Conservation (phyloP, 1,140 invertebrate species). For the Musca domestica region DNA sequence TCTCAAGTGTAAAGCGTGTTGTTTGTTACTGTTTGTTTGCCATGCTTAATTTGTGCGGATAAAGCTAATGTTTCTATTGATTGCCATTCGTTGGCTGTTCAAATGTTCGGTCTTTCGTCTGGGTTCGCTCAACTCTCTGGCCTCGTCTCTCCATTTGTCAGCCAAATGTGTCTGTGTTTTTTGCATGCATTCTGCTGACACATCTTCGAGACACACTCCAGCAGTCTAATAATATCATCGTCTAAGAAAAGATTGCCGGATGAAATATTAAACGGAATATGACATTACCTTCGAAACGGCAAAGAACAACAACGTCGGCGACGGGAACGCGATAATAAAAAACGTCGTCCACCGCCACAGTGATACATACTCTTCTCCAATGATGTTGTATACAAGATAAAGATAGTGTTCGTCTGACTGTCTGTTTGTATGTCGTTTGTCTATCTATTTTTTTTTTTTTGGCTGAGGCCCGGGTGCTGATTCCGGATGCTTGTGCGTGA, state of each 20-base stretch:
- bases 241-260: slow-evolving; percentile 13
- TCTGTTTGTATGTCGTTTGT: no score
- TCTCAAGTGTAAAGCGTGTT: no score
- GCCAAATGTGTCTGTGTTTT: no score
- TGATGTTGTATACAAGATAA: no score
- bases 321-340: no score
- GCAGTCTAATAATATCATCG: slow-evolving; percentile 18
- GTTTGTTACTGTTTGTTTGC: neutral
- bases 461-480: no score
- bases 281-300: slow-evolving; percentile 2
- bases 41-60: slow-evolving; percentile 7
- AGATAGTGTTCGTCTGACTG: no score
- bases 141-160: neutral
- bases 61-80: slow-evolving; percentile 16
- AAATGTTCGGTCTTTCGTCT: no score
- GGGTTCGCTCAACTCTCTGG: neutral
- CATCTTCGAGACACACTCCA: slow-evolving; percentile 17
- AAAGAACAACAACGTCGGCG: neutral
- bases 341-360: no score
- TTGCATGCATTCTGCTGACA: slow-evolving; percentile 18
- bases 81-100: no score
- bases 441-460: no score
- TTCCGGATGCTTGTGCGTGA: slow-evolving; percentile 13
- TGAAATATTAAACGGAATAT: slow-evolving; percentile 5
- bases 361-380: no score